Percentiles rank a stretch among this genome's conserved stretches.
These are phyloP conservation scores for Paragorgia papillata DNA, from an alignment of 92 coral and sea anemone species.

Conservation along the genomic window DNA sequence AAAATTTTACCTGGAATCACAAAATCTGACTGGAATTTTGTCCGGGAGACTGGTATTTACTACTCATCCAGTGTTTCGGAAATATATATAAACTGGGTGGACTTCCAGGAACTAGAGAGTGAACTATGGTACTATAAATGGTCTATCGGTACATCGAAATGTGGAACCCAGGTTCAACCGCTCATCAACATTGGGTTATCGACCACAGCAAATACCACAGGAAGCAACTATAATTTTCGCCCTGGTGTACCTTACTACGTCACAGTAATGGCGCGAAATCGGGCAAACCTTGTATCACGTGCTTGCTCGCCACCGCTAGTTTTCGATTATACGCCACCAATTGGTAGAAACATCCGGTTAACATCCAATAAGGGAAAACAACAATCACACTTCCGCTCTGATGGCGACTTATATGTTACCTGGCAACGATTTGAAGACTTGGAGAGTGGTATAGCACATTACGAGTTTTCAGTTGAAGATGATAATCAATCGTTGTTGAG, in stretches of 20 bases:
- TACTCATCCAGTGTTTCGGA: slow-evolving; percentile 61
- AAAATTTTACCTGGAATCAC: slow-evolving; percentile 65
- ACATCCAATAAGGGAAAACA: slow-evolving; percentile 43
- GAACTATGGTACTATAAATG: slow-evolving; percentile 94
- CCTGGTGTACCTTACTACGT: slow-evolving; percentile 78
- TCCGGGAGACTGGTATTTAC: slow-evolving; percentile 56
- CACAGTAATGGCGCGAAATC: slow-evolving; percentile 79
- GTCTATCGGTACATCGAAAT: slow-evolving; percentile 86
- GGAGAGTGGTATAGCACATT: slow-evolving; percentile 74
- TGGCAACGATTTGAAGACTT: slow-evolving; percentile 75
- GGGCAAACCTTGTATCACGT: slow-evolving; percentile 80
- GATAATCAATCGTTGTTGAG: slow-evolving; percentile 15
- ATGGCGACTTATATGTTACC: slow-evolving; percentile 26
- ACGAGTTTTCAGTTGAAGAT: slow-evolving; percentile 52
- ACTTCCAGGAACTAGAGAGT: slow-evolving; percentile 81
- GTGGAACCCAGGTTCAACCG: slow-evolving; percentile 94
- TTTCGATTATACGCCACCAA: slow-evolving; percentile 76
- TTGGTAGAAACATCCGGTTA: slow-evolving; percentile 56
- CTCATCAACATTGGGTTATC: slow-evolving; percentile 81
- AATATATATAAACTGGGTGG: slow-evolving; percentile 73
- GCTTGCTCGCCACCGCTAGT: slow-evolving; percentile 85
- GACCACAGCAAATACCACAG: slow-evolving; percentile 71
- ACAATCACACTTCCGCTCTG: slow-evolving; percentile 38
- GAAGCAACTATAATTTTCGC: slow-evolving; percentile 56
- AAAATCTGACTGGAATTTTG: slow-evolving; percentile 63